These are phyloP conservation scores for Caenorhabditis sp. DNA, from an alignment of 2,888 invertebrate genomes.

Conservation along the genomic window DNA sequence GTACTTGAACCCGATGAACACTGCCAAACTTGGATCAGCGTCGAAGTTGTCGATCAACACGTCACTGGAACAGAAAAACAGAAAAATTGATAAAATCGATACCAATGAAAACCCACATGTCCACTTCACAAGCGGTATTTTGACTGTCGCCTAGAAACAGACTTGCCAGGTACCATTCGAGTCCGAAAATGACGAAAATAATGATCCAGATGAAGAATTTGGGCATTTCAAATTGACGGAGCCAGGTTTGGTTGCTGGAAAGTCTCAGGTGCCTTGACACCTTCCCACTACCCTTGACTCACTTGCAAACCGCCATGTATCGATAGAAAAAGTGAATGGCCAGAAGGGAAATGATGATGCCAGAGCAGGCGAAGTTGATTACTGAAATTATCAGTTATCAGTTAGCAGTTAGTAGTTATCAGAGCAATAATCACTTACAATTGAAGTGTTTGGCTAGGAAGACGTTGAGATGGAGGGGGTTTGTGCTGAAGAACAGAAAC, in stretches of 20 bases:
- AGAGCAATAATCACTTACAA: too few relatives aligned
- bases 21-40: slow-evolving; percentile 12
- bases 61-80: slow-evolving; percentile 2
- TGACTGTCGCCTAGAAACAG: slow-evolving; percentile 25
- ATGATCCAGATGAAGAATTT: slow-evolving; percentile 38
- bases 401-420: not conserved
- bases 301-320: slow-evolving; percentile 54
- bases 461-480: slow-evolving; percentile 32
- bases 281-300: not conserved
- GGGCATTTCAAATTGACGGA: slow-evolving; percentile 46
- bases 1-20: slow-evolving; percentile 42
- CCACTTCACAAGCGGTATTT: slow-evolving; percentile 25
- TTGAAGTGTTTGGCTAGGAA: slow-evolving; percentile 43
- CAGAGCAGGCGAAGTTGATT: slow-evolving; percentile 50
- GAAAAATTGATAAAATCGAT: not conserved
- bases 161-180: slow-evolving; percentile 46
- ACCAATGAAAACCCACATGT: slow-evolving; percentile 15
- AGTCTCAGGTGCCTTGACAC: not conserved
- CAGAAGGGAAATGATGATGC: slow-evolving; percentile 48
- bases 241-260: slow-evolving; percentile 53
- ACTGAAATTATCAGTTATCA: slow-evolving; percentile 23
- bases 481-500: slow-evolving; percentile 48
- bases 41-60: slow-evolving; percentile 11
- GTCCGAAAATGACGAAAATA: slow-evolving; percentile 34
- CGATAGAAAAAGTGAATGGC: slow-evolving; percentile 60